Percentiles rank a stretch among this genome's conserved stretches.
These are phyloP conservation scores for Chesias legatella DNA, from an alignment of 2,888 invertebrate genomes.

Conservation along the genomic window DNA sequence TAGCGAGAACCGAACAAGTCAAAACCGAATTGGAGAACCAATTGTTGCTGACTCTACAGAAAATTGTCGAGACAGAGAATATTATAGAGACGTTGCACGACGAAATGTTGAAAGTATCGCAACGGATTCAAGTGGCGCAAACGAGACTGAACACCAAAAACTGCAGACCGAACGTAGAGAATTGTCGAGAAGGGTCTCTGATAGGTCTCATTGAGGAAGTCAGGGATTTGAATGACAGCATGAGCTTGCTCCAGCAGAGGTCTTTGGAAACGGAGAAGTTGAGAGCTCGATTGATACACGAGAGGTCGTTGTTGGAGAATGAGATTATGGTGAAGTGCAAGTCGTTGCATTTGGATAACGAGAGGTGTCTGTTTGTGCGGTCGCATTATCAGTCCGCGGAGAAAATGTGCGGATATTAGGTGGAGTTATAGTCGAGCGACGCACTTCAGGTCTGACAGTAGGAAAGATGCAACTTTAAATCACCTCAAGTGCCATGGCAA, in stretches of 20 bases:
- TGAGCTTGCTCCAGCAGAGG: constrained; percentile 62
- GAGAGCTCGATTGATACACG: constrained; percentile 64
- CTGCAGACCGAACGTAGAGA: constrained; percentile 64
- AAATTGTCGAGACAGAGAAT: constrained; percentile 69
- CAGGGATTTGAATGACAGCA: constrained; percentile 62
- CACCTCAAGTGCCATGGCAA: no score
- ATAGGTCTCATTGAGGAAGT: constrained; percentile 67
- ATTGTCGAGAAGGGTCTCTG: constrained; percentile 68
- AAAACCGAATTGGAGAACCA: constrained; percentile 86
- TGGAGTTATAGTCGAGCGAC: no score
- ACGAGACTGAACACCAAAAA: constrained; percentile 67
- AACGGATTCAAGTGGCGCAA: constrained; percentile 68
- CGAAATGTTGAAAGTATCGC: constrained; percentile 64
- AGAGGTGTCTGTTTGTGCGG: constrained; percentile 62
- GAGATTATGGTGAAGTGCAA: constrained; percentile 72
- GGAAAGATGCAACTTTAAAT: no score
- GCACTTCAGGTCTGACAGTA: no score
- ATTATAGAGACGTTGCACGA: constrained; percentile 62
- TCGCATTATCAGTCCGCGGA: constrained; percentile 71
- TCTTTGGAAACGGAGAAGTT: constrained; percentile 61
- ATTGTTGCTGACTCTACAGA: constrained; percentile 70
- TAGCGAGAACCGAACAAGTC: constrained; percentile 88
- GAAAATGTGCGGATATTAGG: constrained; percentile 66
- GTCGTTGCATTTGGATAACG: constrained; percentile 60
- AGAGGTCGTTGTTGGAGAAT: constrained; percentile 61